Percentiles rank a stretch among this genome's conserved stretches.
These are phyloP conservation scores for Silurus meridionalis DNA, from an alignment of 2,113 vertebrate species.

Conservation along the genomic window DNA sequence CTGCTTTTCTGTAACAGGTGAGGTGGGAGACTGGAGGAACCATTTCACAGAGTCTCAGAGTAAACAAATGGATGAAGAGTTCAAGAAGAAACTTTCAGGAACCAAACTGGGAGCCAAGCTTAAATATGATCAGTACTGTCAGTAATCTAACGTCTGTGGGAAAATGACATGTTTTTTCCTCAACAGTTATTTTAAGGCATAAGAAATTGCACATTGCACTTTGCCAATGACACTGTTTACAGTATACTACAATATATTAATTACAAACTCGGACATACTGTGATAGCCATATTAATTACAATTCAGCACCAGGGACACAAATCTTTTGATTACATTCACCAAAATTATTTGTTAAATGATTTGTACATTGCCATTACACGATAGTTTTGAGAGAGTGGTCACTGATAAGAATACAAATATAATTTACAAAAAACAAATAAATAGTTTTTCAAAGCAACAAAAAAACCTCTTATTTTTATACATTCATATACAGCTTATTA, in stretches of 20 bases:
- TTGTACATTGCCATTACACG: too few relatives aligned
- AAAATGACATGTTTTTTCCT: background rate
- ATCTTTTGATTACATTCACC: too few relatives aligned
- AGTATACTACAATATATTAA: background rate
- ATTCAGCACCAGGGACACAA: too few relatives aligned
- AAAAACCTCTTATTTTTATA: too few relatives aligned
- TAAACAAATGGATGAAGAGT: conserved; percentile 73
- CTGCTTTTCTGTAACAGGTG: conserved; percentile 51
- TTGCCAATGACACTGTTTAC: background rate
- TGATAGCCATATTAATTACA: too few relatives aligned
- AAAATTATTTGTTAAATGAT: too few relatives aligned
- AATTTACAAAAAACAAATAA: too few relatives aligned
- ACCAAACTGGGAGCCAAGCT: conserved; percentile 61
- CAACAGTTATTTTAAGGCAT: background rate
- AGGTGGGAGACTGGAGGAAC: conserved; percentile 67
- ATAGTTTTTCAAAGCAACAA: too few relatives aligned
- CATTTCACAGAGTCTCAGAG: conserved; percentile 67
- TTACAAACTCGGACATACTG: background rate
- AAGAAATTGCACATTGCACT: background rate
- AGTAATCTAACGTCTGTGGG: background rate
- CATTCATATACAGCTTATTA: too few relatives aligned
- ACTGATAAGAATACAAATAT: too few relatives aligned
- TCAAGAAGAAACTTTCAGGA: conserved; percentile 61
- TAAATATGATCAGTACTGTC: conserved; percentile 64
- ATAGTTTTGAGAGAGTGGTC: too few relatives aligned